These are phyloP conservation scores for Tinea pellionella DNA, from an alignment of 2,888 invertebrate species.

Conservation along the genomic window DNA sequence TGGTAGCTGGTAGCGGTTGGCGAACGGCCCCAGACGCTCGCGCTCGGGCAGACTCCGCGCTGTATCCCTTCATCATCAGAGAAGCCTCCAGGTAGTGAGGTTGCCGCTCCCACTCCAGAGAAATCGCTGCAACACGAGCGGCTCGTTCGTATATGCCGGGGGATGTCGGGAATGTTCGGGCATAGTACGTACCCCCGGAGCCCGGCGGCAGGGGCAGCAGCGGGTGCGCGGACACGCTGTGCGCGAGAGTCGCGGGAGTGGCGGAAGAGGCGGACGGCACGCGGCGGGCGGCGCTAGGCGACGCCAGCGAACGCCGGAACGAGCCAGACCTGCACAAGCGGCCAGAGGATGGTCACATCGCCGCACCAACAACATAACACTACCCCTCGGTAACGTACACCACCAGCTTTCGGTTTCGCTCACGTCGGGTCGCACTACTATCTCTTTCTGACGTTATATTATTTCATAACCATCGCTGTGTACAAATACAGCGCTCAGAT, in stretches of 20 bases:
- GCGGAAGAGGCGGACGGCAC: constrained; percentile 67
- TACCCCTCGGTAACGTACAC: constrained; percentile 8
- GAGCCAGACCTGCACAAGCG: constrained; percentile 88
- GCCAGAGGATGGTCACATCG: constrained; percentile 62
- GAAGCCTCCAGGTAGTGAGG: constrained; percentile 81
- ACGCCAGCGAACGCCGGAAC: constrained; percentile 87
- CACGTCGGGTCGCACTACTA: constrained; percentile 15
- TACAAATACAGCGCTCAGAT: no score
- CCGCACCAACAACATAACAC: not conserved
- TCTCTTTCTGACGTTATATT: constrained; percentile 17
- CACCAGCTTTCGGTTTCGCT: constrained; percentile 43
- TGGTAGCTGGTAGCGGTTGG: constrained; percentile 63
- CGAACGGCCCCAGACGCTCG: constrained; percentile 50
- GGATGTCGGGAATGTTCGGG: not conserved
- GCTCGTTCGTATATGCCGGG: not conserved
- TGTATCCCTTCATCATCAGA: constrained; percentile 86
- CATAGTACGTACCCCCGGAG: constrained; percentile 62
- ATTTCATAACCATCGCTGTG: not conserved
- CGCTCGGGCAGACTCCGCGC: constrained; percentile 61
- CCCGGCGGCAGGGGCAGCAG: constrained; percentile 89
- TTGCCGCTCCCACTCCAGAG: constrained; percentile 71
- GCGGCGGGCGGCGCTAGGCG: constrained; percentile 77
- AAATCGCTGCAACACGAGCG: constrained; percentile 47
- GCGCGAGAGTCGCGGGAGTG: constrained; percentile 44
- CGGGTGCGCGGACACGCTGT: constrained; percentile 93